These are phyloP conservation scores for Archips crataeganus DNA, from an alignment of 2,888 invertebrate species.

Conservation along the genomic window DNA sequence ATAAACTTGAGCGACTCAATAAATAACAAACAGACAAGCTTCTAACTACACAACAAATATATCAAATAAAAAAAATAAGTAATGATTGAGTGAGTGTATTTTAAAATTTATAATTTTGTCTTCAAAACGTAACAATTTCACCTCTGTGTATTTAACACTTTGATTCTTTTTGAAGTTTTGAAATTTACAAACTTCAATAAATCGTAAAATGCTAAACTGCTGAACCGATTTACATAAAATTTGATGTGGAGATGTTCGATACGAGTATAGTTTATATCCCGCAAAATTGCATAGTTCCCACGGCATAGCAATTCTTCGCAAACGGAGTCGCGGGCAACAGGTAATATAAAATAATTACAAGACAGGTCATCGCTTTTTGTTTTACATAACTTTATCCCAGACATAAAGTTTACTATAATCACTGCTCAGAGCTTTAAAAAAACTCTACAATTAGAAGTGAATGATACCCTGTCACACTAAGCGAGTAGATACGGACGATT, in stretches of 20 bases:
- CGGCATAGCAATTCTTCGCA: too few relatives aligned
- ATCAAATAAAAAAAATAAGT: background rate
- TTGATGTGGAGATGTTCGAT: too few relatives aligned
- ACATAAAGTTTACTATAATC: background rate
- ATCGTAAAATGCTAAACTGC: too few relatives aligned
- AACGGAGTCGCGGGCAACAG: too few relatives aligned
- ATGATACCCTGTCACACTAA: background rate
- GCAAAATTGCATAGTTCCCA: too few relatives aligned
- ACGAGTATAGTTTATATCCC: too few relatives aligned
- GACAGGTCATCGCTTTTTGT: conserved; percentile 1
- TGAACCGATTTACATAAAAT: too few relatives aligned
- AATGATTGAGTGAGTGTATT: background rate
- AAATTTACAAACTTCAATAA: too few relatives aligned
- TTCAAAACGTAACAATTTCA: background rate
- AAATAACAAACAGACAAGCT: conserved; percentile 1
- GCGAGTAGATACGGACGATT: background rate
- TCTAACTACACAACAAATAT: background rate
- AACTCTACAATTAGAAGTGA: background rate
- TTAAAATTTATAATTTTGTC: background rate
- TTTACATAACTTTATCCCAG: background rate
- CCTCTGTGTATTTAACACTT: background rate
- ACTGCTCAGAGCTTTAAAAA: background rate
- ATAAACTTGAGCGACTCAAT: conserved; percentile 27
- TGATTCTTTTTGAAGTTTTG: too few relatives aligned
- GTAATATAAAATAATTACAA: background rate